A percentile compares a stretch with the other conserved stretches of the same genome.
phyloP scores from a whole-genome alignment of 35 echinoderm and acorn worm species.

The Holothuria glaberrima region DNA sequence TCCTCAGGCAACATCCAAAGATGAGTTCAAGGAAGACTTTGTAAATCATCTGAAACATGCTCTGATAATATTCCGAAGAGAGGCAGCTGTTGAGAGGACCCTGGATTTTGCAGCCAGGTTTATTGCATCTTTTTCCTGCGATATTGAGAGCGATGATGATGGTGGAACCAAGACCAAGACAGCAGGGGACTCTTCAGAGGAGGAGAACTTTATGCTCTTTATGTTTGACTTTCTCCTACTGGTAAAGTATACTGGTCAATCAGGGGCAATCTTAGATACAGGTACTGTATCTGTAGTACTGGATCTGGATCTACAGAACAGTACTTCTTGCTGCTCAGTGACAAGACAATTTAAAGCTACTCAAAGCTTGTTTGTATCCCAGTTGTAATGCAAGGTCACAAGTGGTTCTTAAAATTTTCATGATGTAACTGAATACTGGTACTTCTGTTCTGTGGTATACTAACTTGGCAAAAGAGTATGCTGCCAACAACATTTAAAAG shows the following conservation, averaged over 20 bases:
- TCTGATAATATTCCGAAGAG: constrained; percentile 83
- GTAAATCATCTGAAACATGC: constrained; percentile 75
- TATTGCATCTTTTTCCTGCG: constrained; percentile 70
- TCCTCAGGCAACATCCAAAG: constrained; percentile 57
- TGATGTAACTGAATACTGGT: too few relatives aligned
- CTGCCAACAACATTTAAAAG: too few relatives aligned
- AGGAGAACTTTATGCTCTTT: constrained; percentile 71
- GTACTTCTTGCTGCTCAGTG: too few relatives aligned
- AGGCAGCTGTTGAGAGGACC: constrained; percentile 90
- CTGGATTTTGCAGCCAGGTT: constrained; percentile 98
- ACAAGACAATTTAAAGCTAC: too few relatives aligned
- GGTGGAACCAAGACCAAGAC: constrained; percentile 53
- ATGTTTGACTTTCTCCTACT: constrained; percentile 88
- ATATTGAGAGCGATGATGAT: constrained; percentile 33
- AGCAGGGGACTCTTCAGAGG: not conserved
- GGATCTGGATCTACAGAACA: too few relatives aligned
- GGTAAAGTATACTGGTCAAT: constrained; percentile 44
- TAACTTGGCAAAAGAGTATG: too few relatives aligned
- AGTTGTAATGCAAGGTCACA: too few relatives aligned
- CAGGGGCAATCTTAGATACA: not conserved
- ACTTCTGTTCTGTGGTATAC: too few relatives aligned
- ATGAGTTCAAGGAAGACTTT: constrained; percentile 86
- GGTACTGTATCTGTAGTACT: not conserved
- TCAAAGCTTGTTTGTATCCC: too few relatives aligned
- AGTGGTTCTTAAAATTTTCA: too few relatives aligned